phyloP scores from a whole-genome alignment of 2,797 vertebrate genomes.

The Enteromius anoplus region DNA sequence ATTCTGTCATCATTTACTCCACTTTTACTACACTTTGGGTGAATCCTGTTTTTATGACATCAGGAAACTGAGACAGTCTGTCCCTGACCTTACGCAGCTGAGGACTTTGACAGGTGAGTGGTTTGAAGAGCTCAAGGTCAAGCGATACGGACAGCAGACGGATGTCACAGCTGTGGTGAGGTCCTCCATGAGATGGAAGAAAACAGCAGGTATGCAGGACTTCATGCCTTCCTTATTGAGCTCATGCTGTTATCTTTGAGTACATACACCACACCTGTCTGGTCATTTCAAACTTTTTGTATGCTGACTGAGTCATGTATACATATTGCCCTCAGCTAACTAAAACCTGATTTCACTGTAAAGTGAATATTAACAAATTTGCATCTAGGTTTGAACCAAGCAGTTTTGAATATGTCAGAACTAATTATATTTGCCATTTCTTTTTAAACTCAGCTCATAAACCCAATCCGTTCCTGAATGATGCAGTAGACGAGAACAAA shows the following conservation, averaged over 20 bases:
- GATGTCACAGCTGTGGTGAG: constrained; percentile 61
- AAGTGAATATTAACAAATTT: background rate
- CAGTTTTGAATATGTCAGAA: background rate
- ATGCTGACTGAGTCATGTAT: background rate
- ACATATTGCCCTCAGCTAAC: background rate
- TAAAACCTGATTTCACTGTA: background rate
- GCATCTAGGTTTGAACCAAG: background rate
- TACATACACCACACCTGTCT: constrained; percentile 37
- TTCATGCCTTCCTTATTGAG: background rate
- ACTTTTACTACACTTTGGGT: background rate
- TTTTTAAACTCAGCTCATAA: constrained; percentile 38
- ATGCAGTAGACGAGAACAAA: constrained; percentile 29
- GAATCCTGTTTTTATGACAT: constrained; percentile 1
- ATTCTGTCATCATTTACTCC: background rate
- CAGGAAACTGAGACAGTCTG: constrained; percentile 57
- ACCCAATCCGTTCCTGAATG: constrained; percentile 43
- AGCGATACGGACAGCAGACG: constrained; percentile 56
- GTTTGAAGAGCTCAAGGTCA: constrained; percentile 66
- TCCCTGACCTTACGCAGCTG: constrained; percentile 51
- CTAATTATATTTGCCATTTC: background rate
- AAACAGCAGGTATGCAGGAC: constrained; percentile 53
- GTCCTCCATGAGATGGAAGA: constrained; percentile 64
- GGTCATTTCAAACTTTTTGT: background rate
- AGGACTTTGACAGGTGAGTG: constrained; percentile 66
- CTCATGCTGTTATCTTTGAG: constrained; percentile 27